phyloP scores from a whole-genome alignment of 1,140 invertebrate species.

The Maniola jurtina region DNA sequence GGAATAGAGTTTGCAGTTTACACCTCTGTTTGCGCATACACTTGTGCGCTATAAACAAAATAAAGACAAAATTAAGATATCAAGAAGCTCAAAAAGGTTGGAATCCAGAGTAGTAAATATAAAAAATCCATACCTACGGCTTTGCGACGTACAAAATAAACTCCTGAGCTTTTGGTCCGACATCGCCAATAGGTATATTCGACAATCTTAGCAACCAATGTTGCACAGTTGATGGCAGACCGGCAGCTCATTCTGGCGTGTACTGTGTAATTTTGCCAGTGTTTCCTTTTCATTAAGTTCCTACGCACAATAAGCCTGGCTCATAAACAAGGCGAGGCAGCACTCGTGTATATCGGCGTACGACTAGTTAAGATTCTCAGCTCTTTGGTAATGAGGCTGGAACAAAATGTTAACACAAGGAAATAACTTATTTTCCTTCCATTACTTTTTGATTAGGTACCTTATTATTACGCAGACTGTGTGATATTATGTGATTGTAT shows the following conservation, averaged over 20 bases:
- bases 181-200: background rate
- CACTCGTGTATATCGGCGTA: conserved; percentile 11
- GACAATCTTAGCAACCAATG: background rate
- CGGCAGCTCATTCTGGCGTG: conserved; percentile 8
- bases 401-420: conserved; percentile 1
- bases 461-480: background rate
- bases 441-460: background rate
- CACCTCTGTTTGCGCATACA: too few species aligned
- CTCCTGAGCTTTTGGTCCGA: background rate
- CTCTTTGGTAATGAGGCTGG: conserved; percentile 8
- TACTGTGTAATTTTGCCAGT: conserved; percentile 33
- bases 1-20: too few species aligned
- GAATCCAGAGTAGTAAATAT: too few species aligned
- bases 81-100: too few species aligned
- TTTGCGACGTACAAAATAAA: background rate
- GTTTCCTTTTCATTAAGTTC: conserved; percentile 68
- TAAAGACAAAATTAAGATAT: too few species aligned
- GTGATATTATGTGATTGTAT: background rate
- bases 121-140: too few species aligned
- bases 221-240: background rate
- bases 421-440: conserved; percentile 1
- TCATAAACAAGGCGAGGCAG: conserved; percentile 27
- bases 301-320: conserved; percentile 57
- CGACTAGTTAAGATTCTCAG: conserved; percentile 3
- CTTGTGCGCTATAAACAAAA: too few species aligned